Base-by-base conservation (phyloP, 2,113 vertebrate genomes). In the Strix uralensis region DNA sequence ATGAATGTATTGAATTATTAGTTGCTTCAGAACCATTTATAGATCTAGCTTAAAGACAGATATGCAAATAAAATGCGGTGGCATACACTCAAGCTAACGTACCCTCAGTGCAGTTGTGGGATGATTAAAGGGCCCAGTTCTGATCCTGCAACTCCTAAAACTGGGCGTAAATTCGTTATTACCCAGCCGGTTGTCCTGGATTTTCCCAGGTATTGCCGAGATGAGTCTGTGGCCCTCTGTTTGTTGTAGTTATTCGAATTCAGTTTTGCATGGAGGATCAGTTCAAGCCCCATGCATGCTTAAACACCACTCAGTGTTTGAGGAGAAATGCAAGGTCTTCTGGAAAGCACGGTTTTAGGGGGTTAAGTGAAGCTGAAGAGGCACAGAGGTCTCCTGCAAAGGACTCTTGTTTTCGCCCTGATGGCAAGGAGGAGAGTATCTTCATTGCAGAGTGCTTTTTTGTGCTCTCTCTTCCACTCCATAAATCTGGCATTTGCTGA, bases 131-230 rank as follows among this genome's bases (percentile, higher is more conserved):
- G 34, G 44, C 81, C 82, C 18, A 0, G 21, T 40, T 44, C 75
- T 67, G 52, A 81, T 52, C 79, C 74, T 4, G 1, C 34, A 10
- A 38, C 42, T 34, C 62, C 69, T 8, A 18, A 69, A 78, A 54
- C 15, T 0, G 1, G n/a, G 5, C 0, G 2, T 8, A 36, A 74
- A 54, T 34, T 42, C 21, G 0, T 57, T 19, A 30, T 36, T 20
- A 30, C 10, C 15, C 30, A 4, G 44, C 1, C 2, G 2, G 5
- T 49, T 54, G 14, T 40, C 59, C 82, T 38, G 38, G 49, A 5
- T 77, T 44, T 52, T 17, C 52, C 12, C 44, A 13, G 40, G 10
- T 47, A 3, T 54, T n/a, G 3, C 18, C 1, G 32, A 44, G 42
- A 13, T 15, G 38, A 77, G 23, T 4, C 65, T 32, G 38, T 8